phyloP scores from a whole-genome alignment of 2,113 vertebrate species.

The Ariopsis seemanni region DNA sequence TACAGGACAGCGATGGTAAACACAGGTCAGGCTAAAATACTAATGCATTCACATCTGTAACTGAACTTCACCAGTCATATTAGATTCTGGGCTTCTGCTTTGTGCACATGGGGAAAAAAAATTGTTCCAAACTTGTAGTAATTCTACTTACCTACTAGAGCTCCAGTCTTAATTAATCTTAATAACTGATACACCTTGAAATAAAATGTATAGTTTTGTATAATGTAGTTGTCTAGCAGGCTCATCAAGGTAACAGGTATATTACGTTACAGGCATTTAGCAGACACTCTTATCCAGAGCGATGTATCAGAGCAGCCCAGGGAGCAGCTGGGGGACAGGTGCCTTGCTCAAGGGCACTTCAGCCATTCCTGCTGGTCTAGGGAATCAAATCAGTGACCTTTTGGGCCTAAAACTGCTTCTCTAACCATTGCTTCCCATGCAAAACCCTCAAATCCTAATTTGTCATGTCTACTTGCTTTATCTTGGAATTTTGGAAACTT shows the following conservation, averaged over 20 bases:
- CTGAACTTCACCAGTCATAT: neutral
- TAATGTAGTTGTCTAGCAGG: neutral
- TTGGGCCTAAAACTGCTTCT: no score
- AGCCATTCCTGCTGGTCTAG: no score
- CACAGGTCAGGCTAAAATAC: neutral
- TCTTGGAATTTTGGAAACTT: neutral
- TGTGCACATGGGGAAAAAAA: neutral
- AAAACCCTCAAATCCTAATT: no score
- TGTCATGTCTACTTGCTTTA: neutral
- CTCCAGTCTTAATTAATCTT: neutral
- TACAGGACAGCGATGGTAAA: neutral
- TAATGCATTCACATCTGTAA: neutral
- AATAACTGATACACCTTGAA: neutral
- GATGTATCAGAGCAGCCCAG: no score
- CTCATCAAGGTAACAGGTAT: neutral
- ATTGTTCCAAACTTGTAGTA: neutral
- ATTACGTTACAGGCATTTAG: no score
- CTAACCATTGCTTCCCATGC: no score
- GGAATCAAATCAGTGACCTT: no score
- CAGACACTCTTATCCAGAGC: no score
- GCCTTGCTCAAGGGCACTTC: no score
- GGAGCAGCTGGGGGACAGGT: no score
- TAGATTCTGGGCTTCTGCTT: neutral
- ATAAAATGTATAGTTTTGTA: neutral
- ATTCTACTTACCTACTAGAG: neutral